phyloP scores from a whole-genome alignment of 2,888 invertebrate genomes.

The Dynastes hyllus region DNA sequence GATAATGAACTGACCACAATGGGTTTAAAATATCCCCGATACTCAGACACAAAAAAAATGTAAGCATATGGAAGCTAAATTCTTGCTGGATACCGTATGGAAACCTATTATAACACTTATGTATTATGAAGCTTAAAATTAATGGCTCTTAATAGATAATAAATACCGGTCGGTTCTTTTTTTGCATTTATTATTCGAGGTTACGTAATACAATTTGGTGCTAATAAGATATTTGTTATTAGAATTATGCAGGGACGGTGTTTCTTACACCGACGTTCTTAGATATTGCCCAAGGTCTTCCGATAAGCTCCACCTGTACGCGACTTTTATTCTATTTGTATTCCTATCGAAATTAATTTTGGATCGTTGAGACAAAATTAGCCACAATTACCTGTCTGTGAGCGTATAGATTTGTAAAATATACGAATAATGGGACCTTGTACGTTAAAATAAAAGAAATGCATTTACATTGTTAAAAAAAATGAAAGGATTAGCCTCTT shows the following conservation, averaged over 20 bases:
- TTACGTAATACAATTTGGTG: slow-evolving; percentile 25
- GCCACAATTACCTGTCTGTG: too few species aligned
- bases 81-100: not conserved
- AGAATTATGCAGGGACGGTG: slow-evolving; percentile 13
- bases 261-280: not conserved
- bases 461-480: not conserved
- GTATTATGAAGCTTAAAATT: not conserved
- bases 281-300: not conserved
- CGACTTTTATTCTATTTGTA: not conserved
- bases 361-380: too few species aligned
- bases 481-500: not conserved
- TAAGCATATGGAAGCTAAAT: slow-evolving; percentile 8
- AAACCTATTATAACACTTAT: slow-evolving; percentile 1
- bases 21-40: slow-evolving; percentile 33
- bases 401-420: too few species aligned
- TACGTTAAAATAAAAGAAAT: too few species aligned
- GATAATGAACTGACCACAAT: slow-evolving; percentile 20
- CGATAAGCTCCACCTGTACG: not conserved
- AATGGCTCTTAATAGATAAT: slow-evolving; percentile 14
- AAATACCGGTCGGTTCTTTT: slow-evolving; percentile 3
- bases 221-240: slow-evolving; percentile 19
- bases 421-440: too few species aligned
- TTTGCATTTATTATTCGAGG: slow-evolving; percentile 27
- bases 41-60: not conserved
- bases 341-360: too few species aligned